Percentiles rank a stretch among this genome's conserved stretches.
Conservation (phyloP, 2,888 invertebrate genomes). For the Eledona agricola region DNA sequence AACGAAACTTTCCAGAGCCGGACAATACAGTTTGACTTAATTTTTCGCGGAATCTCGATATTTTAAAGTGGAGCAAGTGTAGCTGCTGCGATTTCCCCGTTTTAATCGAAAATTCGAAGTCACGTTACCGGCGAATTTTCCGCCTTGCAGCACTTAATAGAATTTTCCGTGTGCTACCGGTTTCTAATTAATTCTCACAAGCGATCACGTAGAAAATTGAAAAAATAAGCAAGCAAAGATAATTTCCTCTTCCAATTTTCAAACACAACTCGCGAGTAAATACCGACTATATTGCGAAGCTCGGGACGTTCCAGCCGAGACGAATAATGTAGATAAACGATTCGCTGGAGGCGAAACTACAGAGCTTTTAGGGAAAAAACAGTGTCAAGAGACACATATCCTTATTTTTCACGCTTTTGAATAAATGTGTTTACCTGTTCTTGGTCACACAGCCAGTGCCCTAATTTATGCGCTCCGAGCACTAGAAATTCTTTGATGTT, state of each 20-base stretch:
- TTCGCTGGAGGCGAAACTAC: slow-evolving; percentile 2
- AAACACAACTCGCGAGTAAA: no score
- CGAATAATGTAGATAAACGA: slow-evolving; percentile 25
- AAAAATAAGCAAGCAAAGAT: no score
- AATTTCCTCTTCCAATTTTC: no score
- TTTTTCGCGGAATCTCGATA: slow-evolving; percentile 9
- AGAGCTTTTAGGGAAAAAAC: slow-evolving; percentile 18
- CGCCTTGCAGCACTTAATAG: slow-evolving; percentile 23
- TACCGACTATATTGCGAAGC: no score
- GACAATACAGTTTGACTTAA: slow-evolving; percentile 26
- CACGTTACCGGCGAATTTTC: slow-evolving; percentile 16
- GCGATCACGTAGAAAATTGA: slow-evolving; percentile 14
- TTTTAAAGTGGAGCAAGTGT: slow-evolving; percentile 10
- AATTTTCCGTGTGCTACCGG: slow-evolving; percentile 9
- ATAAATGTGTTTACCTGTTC: slow-evolving; percentile 28
- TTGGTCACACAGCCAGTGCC: slow-evolving; percentile 23
- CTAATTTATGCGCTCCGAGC: slow-evolving; percentile 21
- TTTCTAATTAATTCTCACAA: slow-evolving; percentile 22
- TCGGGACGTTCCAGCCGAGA: no score
- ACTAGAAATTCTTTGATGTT: slow-evolving; percentile 25
- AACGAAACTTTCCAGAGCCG: slow-evolving; percentile 30
- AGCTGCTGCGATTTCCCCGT: slow-evolving; percentile 7
- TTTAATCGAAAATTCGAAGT: slow-evolving; percentile 22
- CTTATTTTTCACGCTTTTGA: slow-evolving; percentile 21
- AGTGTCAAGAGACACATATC: slow-evolving; percentile 19